Conservation (phyloP, 2,797 vertebrate genomes). For the Scyliorhinus canicula region DNA sequence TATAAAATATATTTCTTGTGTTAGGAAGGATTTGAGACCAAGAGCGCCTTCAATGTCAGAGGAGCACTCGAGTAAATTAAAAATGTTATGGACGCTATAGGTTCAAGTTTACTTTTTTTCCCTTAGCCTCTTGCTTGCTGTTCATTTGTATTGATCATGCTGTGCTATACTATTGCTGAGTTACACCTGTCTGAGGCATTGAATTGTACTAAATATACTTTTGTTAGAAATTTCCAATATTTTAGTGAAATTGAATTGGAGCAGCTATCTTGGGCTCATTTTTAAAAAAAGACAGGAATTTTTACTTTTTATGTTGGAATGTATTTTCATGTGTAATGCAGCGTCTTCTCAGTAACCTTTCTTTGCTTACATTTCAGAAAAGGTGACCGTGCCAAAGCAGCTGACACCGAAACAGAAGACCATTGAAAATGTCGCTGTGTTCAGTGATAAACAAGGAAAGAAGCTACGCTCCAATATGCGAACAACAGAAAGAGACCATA, state of each 20-base stretch:
- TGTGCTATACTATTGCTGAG: neutral
- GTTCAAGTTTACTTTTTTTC: neutral
- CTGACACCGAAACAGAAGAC: slow-evolving; percentile 66
- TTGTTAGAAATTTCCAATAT: neutral
- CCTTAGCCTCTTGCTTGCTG: neutral
- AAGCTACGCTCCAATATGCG: slow-evolving; percentile 76
- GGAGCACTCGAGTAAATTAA: slow-evolving; percentile 93
- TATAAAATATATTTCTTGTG: neutral
- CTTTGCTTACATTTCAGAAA: slow-evolving; percentile 56
- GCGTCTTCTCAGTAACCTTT: slow-evolving; percentile 36
- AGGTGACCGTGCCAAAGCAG: slow-evolving; percentile 58
- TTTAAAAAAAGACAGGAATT: neutral
- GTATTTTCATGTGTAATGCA: neutral
- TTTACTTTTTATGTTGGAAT: neutral
- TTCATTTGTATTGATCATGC: neutral
- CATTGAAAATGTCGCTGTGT: slow-evolving; percentile 68
- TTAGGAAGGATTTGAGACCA: slow-evolving; percentile 38
- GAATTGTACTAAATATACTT: neutral
- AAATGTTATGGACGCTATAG: slow-evolving; percentile 71
- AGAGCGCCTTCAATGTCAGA: slow-evolving; percentile 83
- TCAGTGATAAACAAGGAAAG: slow-evolving; percentile 82
- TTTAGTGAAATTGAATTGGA: neutral
- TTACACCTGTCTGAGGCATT: neutral
- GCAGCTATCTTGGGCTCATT: neutral
- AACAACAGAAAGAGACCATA: slow-evolving; percentile 83